Conservation (phyloP, 1,140 invertebrate species). For the Tyrophagus putrescentiae region DNA sequence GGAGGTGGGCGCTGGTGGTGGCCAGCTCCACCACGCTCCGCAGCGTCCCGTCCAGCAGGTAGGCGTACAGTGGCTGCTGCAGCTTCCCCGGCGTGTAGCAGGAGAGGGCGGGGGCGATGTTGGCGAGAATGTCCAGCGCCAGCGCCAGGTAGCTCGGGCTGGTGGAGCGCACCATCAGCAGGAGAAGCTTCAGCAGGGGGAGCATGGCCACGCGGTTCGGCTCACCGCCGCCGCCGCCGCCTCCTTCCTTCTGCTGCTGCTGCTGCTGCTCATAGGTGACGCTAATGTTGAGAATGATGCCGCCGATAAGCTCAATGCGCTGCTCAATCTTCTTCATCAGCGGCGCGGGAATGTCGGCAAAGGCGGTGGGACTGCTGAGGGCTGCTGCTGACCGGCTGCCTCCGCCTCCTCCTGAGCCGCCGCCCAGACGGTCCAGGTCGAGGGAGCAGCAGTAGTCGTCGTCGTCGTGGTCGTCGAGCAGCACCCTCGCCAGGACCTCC, state of each 20-base stretch:
- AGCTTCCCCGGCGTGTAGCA: not conserved
- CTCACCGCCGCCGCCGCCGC: too few species aligned
- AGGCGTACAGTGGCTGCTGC: not conserved
- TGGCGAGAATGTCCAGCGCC: conserved; percentile 22
- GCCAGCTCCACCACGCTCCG: conserved; percentile 10
- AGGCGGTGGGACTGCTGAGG: not conserved
- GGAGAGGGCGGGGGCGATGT: conserved; percentile 13
- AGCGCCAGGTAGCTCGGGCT: conserved; percentile 17
- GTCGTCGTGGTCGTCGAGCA: not conserved
- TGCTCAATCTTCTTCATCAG: not conserved
- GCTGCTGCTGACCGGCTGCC: too few species aligned
- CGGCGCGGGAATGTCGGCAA: not conserved
- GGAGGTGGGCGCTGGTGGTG: conserved; percentile 19
- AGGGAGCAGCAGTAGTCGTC: too few species aligned
- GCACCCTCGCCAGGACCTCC: conserved; percentile 13
- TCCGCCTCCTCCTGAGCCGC: too few species aligned
- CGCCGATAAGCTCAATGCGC: conserved; percentile 8
- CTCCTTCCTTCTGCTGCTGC: too few species aligned
- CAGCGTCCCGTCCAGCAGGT: conserved; percentile 5
- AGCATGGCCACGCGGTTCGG: conserved; percentile 7
- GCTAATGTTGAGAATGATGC: conserved; percentile 19
- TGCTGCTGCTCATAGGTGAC: conserved; percentile 16
- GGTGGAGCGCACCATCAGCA: conserved; percentile 11
- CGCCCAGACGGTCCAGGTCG: too few species aligned
- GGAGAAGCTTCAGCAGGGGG: conserved; percentile 20